Percentiles rank a stretch among this genome's conserved stretches.
These are phyloP conservation scores for Cercopithecus mona DNA, from an alignment of 2,113 vertebrate genomes.

Conservation along the genomic window DNA sequence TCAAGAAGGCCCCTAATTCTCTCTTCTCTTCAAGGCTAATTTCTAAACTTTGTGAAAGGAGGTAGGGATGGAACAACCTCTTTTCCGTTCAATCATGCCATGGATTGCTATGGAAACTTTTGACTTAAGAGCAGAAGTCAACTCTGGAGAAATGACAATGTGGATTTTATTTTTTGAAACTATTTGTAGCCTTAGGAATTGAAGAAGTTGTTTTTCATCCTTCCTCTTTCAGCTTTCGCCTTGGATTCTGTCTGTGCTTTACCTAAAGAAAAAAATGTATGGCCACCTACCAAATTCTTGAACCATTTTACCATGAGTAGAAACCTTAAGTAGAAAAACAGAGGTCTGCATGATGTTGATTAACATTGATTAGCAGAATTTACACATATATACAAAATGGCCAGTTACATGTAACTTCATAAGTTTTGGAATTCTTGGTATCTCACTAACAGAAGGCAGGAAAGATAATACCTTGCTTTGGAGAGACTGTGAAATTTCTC, in stretches of 20 bases:
- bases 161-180: neutral
- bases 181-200: neutral
- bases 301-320: neutral
- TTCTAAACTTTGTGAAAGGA: neutral
- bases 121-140: neutral
- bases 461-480: neutral
- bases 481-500: neutral
- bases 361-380: neutral
- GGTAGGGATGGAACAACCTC: fast-evolving
- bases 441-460: neutral
- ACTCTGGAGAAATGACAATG: neutral
- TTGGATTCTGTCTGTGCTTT: neutral
- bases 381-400: neutral
- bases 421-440: neutral
- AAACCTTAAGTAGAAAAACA: neutral
- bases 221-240: neutral
- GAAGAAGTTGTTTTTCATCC: neutral
- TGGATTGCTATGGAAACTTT: neutral
- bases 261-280: neutral
- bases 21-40: neutral
- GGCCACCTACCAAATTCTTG: neutral
- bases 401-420: neutral
- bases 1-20: neutral
- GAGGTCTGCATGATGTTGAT: neutral
- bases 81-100: neutral